Evolutionary conservation across 2,888 invertebrate genomes (phyloP).

Genomic region (Drosophila greeni): DNA sequence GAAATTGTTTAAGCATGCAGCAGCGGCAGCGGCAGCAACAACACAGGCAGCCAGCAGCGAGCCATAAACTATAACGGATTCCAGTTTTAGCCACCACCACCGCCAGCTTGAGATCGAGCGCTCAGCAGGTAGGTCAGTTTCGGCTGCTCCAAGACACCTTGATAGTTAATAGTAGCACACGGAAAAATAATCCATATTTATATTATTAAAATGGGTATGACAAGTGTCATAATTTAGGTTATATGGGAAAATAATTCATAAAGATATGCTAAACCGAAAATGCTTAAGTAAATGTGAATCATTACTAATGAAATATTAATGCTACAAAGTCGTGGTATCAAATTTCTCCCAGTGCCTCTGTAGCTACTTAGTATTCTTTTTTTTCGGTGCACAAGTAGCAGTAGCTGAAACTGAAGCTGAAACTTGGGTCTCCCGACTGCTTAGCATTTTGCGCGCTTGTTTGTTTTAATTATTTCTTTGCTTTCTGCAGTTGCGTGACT

Average conservation of each 20-base stretch:
- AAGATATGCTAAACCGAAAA: neutral
- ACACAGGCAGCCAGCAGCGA: conserved; percentile 46
- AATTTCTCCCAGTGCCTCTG: neutral
- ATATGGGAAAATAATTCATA: neutral
- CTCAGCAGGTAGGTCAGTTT: conserved; percentile 66
- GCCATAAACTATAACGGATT: conserved; percentile 75
- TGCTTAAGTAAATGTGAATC: rapidly evolving
- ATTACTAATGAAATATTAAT: neutral
- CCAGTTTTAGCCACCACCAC: conserved; percentile 67
- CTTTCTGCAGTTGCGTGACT: conserved; percentile 67
- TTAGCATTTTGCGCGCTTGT: conserved; percentile 73
- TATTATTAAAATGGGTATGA: neutral
- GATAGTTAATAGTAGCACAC: conserved; percentile 38
- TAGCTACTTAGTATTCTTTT: neutral
- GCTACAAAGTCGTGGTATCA: neutral
- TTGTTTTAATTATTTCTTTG: conserved; percentile 74
- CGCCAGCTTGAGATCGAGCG: conserved; percentile 26
- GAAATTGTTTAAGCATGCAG: conserved; percentile 39
- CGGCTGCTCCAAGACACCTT: conserved; percentile 63
- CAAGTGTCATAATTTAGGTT: neutral
- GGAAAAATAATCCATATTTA: conserved; percentile 7
- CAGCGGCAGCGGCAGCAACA: conserved; percentile 17
- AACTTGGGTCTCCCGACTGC: conserved; percentile 45
- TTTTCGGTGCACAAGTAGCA: conserved; percentile 12
- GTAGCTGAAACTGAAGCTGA: conserved; percentile 28